Conservation (phyloP, 35 echinoderm and acorn worm species). For the Chiridota heheva region DNA sequence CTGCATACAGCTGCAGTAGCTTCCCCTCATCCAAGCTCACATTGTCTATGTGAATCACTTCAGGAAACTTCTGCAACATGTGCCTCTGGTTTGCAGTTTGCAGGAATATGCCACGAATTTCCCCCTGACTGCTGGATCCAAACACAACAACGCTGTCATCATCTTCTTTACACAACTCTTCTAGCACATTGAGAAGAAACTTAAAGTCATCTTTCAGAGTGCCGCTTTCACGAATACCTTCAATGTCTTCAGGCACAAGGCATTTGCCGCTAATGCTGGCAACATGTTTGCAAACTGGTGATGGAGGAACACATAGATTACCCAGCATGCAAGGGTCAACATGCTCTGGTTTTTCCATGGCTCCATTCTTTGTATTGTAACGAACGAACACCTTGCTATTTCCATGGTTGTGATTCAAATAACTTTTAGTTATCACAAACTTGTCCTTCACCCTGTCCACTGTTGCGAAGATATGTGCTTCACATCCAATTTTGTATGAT, state of each 20-base stretch:
- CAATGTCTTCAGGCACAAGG: conserved; percentile 24
- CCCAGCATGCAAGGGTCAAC: not conserved
- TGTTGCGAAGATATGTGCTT: not conserved
- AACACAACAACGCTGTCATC: conserved; percentile 19
- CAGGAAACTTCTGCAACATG: conserved; percentile 15
- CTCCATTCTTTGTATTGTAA: not conserved
- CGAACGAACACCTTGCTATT: not conserved
- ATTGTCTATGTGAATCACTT: conserved; percentile 12
- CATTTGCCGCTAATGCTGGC: conserved; percentile 2
- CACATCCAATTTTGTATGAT: conserved; percentile 10
- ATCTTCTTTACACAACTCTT: conserved; percentile 24
- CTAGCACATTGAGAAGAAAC: conserved; percentile 15
- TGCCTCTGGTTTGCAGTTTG: conserved; percentile 17
- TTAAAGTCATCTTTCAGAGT: not conserved
- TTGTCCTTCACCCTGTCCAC: conserved; percentile 2
- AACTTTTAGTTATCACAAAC: not conserved
- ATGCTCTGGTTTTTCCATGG: not conserved
- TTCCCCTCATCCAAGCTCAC: conserved; percentile 28
- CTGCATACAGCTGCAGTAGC: conserved; percentile 22
- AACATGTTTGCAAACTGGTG: conserved; percentile 11
- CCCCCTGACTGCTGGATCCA: not conserved
- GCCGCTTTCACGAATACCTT: not conserved
- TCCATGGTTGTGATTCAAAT: conserved; percentile 8
- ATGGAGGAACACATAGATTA: conserved; percentile 24
- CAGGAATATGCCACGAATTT: not conserved